These are phyloP conservation scores for Palythoa grandis DNA, from an alignment of 92 coral and sea anemone genomes.

Conservation along the genomic window DNA sequence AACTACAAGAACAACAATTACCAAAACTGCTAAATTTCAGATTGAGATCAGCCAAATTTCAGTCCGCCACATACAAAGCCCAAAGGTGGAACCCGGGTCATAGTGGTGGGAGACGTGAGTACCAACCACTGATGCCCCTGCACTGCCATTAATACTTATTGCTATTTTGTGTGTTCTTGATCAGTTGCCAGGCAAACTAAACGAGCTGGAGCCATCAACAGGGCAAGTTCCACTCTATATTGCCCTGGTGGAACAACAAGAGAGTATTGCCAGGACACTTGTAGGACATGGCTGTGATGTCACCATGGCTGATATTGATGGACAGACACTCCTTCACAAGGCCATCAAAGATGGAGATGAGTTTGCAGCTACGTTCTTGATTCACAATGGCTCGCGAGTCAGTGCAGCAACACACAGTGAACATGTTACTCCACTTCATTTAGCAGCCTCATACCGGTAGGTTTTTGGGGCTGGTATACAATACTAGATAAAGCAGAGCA, in stretches of 20 bases:
- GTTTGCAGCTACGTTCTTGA: conserved; percentile 88
- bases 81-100: too few species aligned
- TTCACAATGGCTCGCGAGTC: conserved; percentile 85
- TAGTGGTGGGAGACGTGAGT: too few species aligned
- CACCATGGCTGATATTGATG: conserved; percentile 82
- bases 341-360: conserved; percentile 87
- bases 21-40: too few species aligned
- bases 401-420: conserved; percentile 87
- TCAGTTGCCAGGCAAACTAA: conserved; percentile 87
- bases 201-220: conserved; percentile 90
- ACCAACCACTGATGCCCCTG: too few species aligned
- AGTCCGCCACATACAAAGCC: too few species aligned
- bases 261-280: conserved; percentile 89
- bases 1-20: too few species aligned
- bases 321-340: conserved; percentile 86
- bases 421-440: conserved; percentile 84
- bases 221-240: conserved; percentile 91
- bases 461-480: not conserved
- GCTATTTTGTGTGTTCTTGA: too few species aligned
- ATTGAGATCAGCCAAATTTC: too few species aligned
- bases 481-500: too few species aligned
- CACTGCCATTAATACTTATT: too few species aligned
- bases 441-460: conserved; percentile 93
- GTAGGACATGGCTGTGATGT: conserved; percentile 93
- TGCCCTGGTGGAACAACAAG: conserved; percentile 87